Evolutionary conservation across 1,140 invertebrate species (phyloP).

Genomic region (Microplitis demolitor): DNA sequence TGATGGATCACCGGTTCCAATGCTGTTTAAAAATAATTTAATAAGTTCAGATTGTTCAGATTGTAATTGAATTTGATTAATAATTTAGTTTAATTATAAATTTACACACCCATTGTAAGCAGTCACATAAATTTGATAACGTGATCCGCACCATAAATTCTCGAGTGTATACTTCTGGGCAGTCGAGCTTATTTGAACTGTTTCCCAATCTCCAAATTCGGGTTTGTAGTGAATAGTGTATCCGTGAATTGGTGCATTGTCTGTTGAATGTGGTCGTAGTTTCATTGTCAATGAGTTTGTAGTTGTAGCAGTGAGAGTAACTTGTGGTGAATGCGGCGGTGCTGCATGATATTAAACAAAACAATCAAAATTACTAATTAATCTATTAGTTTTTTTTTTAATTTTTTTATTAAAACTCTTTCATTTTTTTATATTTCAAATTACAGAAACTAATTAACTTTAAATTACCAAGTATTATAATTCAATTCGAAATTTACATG

Average conservation of each 20-base stretch:
- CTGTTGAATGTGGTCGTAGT: slow-evolving; percentile 75
- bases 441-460: too few species aligned
- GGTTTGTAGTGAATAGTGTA: slow-evolving; percentile 92
- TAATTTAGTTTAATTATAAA: background rate
- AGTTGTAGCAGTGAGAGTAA: slow-evolving; percentile 79
- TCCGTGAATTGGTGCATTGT: slow-evolving; percentile 78
- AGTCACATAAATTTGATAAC: slow-evolving; percentile 89
- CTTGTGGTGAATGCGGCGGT: slow-evolving; percentile 81
- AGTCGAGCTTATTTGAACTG: slow-evolving; percentile 75
- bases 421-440: too few species aligned
- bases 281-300: slow-evolving; percentile 83
- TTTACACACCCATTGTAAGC: slow-evolving; percentile 81
- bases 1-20: slow-evolving; percentile 86
- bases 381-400: too few species aligned
- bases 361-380: background rate
- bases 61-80: background rate
- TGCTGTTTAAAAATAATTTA: slow-evolving; percentile 62
- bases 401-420: too few species aligned
- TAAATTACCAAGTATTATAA: too few species aligned
- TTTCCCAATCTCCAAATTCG: slow-evolving; percentile 92
- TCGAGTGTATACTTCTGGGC: slow-evolving; percentile 85
- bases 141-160: slow-evolving; percentile 85
- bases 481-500: too few species aligned
- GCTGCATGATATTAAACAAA: slow-evolving; percentile 59
- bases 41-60: slow-evolving; percentile 11